Percentiles rank a stretch among this genome's conserved stretches.
These are phyloP conservation scores for Ceratina australensis DNA, from an alignment of 1,140 invertebrate species.

Conservation along the genomic window DNA sequence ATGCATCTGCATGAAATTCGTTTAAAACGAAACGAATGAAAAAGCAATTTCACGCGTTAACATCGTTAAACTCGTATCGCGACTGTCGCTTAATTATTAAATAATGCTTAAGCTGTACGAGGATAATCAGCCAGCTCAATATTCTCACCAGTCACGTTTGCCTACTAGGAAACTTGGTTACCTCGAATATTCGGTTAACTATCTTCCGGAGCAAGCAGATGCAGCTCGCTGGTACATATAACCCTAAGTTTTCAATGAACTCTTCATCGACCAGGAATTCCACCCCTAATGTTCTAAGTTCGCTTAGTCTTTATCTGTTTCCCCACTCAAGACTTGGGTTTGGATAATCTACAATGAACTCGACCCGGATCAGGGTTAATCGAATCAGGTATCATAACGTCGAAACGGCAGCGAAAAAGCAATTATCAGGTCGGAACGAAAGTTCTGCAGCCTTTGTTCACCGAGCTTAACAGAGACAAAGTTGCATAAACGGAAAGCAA, in stretches of 20 bases:
- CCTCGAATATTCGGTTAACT: conserved; percentile 10
- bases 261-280: conserved; percentile 23
- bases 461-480: conserved; percentile 10
- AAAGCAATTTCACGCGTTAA: not conserved
- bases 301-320: conserved; percentile 11
- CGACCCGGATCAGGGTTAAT: not conserved
- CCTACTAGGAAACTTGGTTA: not conserved
- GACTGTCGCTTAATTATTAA: not conserved
- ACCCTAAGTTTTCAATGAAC: conserved; percentile 22
- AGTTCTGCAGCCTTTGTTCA: conserved; percentile 10
- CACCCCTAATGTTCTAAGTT: conserved; percentile 19
- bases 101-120: not conserved
- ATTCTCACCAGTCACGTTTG: not conserved
- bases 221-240: not conserved
- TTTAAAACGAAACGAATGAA: not conserved
- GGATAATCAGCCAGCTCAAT: not conserved
- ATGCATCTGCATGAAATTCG: too few relatives aligned
- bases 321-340: not conserved
- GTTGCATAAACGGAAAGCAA: conserved; percentile 35
- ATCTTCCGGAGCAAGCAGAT: not conserved
- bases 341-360: not conserved
- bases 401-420: conserved; percentile 9
- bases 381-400: not conserved
- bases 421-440: conserved; percentile 15
- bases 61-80: not conserved